These are phyloP conservation scores for Calameuta filiformis DNA, from an alignment of 2,888 invertebrate genomes.

Conservation along the genomic window DNA sequence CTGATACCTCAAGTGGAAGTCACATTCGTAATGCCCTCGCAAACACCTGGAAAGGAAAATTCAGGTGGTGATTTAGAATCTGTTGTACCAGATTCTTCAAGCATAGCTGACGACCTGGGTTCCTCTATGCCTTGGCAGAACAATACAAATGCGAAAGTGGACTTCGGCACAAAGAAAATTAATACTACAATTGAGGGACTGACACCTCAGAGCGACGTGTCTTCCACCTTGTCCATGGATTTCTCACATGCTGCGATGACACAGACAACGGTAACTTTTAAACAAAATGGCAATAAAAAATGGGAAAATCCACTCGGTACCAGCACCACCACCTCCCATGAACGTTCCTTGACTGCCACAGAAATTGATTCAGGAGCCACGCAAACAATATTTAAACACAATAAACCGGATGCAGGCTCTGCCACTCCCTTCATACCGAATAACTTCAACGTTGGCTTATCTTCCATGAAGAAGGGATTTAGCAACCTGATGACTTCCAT, in stretches of 20 bases:
- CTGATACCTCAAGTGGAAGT: conserved; percentile 88
- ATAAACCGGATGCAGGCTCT: conserved; percentile 15
- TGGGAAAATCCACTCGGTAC: conserved; percentile 27
- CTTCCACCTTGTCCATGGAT: conserved; percentile 63
- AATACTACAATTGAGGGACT: conserved; percentile 57
- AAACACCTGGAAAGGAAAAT: conserved; percentile 86
- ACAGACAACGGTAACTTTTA: conserved; percentile 59
- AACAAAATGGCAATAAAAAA: conserved; percentile 51
- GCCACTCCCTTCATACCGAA: conserved; percentile 58
- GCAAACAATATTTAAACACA: background rate
- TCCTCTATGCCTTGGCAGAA: conserved; percentile 47
- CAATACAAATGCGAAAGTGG: conserved; percentile 41
- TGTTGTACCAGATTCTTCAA: conserved; percentile 86
- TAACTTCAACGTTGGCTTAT: conserved; percentile 70
- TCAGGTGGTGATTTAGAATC: conserved; percentile 87
- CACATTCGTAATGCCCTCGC: conserved; percentile 87
- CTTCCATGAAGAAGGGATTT: conserved; percentile 86
- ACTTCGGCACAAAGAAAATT: conserved; percentile 53
- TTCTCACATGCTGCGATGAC: conserved; percentile 40
- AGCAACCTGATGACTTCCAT: conserved; percentile 85
- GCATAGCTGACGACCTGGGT: conserved; percentile 79
- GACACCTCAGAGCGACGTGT: conserved; percentile 62
- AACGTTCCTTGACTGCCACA: background rate
- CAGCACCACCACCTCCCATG: background rate
- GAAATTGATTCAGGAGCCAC: conserved; percentile 2